Evolutionary conservation across 2,113 vertebrate species (phyloP).

Genomic region (Emydura subglobosa): DNA sequence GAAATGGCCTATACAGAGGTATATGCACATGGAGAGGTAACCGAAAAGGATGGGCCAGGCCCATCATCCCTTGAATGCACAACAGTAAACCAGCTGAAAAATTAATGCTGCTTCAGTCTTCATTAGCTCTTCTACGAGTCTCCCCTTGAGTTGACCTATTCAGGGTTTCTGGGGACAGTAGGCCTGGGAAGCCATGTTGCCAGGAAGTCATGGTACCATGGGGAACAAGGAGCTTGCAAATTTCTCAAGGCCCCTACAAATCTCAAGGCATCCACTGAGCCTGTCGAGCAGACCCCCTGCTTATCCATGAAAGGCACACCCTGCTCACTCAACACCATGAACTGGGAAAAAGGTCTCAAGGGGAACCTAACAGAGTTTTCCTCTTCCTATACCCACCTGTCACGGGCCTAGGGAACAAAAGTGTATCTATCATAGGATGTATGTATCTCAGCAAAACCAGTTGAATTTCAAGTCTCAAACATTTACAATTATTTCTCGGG

Average conservation of each 20-base stretch:
- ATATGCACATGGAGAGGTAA: neutral
- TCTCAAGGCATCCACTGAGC: neutral
- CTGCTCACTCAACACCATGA: neutral
- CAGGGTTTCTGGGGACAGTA: neutral
- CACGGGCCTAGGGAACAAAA: neutral
- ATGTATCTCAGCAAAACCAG: too few relatives aligned
- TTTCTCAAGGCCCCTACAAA: neutral
- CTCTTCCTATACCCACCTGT: neutral
- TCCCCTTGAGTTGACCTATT: neutral
- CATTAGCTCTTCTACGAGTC: neutral
- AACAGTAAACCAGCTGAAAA: neutral
- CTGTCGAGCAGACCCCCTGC: neutral
- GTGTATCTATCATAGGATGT: neutral
- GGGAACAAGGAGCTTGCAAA: neutral
- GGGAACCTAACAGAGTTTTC: neutral
- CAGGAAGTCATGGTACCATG: neutral
- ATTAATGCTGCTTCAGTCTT: neutral
- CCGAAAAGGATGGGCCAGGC: fast-evolving
- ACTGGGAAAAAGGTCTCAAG: neutral
- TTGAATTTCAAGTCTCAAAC: too few relatives aligned
- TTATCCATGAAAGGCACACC: neutral
- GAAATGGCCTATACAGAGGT: neutral
- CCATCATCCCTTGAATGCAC: neutral
- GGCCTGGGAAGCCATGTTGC: neutral
- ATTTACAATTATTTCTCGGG: too few relatives aligned